Evolutionary conservation across 2,888 invertebrate species (phyloP).

Genomic region (Furcula furcula): DNA sequence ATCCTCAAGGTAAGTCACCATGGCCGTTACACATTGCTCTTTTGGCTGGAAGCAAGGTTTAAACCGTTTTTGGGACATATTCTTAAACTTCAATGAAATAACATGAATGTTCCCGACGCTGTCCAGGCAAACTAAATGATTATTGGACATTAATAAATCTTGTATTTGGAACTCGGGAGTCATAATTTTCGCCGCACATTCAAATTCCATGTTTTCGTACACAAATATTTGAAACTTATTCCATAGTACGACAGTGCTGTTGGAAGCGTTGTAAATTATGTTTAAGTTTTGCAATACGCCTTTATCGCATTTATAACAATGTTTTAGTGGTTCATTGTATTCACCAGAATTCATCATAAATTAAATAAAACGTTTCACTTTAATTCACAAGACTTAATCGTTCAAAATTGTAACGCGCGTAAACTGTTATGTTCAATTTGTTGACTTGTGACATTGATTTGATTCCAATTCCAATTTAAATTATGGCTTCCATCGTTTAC

Average conservation of each 20-base stretch:
- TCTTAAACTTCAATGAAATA: slow-evolving; percentile 55
- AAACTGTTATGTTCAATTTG: no score
- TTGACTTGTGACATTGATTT: no score
- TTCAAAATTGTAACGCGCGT: no score
- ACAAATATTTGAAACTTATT: slow-evolving; percentile 68
- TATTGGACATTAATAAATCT: slow-evolving; percentile 40
- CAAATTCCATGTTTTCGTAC: slow-evolving; percentile 48
- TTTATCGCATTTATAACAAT: slow-evolving; percentile 44
- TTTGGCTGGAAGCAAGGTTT: slow-evolving; percentile 43
- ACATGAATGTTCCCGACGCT: slow-evolving; percentile 44
- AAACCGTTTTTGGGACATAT: slow-evolving; percentile 39
- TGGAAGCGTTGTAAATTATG: slow-evolving; percentile 41
- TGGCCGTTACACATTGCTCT: slow-evolving; percentile 35
- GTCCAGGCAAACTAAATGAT: slow-evolving; percentile 57
- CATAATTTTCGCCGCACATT: slow-evolving; percentile 34
- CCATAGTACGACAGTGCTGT: slow-evolving; percentile 49
- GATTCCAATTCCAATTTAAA: no score
- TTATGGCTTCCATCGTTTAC: no score
- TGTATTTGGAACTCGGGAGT: slow-evolving; percentile 50
- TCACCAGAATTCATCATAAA: slow-evolving; percentile 43
- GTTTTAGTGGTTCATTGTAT: slow-evolving; percentile 19
- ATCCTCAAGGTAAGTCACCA: slow-evolving; percentile 28
- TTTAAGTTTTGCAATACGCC: slow-evolving; percentile 43
- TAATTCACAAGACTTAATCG: no score
- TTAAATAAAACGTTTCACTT: no score